Base-by-base conservation (phyloP, 2,888 invertebrate genomes). In the Lasioglossum calceatum region DNA sequence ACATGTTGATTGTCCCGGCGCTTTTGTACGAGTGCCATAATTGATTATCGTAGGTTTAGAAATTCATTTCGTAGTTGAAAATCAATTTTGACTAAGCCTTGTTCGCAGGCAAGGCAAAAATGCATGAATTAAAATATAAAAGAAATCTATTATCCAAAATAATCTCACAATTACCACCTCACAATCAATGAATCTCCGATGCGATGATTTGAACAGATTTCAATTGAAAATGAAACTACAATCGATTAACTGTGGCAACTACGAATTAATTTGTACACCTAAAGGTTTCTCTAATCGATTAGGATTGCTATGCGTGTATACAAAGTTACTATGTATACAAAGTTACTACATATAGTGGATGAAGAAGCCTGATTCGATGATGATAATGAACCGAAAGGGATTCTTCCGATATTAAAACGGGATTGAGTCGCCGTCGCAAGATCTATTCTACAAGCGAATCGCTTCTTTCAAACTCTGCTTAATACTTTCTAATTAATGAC, bases 401-500 rank as follows among this genome's bases (percentile, higher is more conserved):
- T 54, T 54, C 54, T n/a, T 54, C 10, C 54, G n/a, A 54, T 54
- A 54, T 54, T 54, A 54, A n/a, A 23, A 54, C 3, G n/a, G 54
- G 54, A n/a, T 54, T n/a, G 54, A 23, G 54, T 10, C 10, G 23
- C 54, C n/a, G 54, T 54, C 54, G 23, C 54, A n/a, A n/a, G 54
- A 10, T 3, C 10, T 54, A 54, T 23, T 54, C 23, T 10, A 54
- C 54, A 54, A 54, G 54, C 10, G 10, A 23, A 23, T 10, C 54
- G 54, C 10, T 10, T 54, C 54, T n/a, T 54, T 54, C 54, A 10
- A 32, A 64, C 27, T 32, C 32, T 16, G 16, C 64, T 32, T 50
- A 50, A 36, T 75, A 58, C 75, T 75, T 75, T 75, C 75, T 74
- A 74, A 74, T 74, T 36, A 36, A 74, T 74, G 74, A 74, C 50